Evolutionary conservation across 1,140 invertebrate species (phyloP), one percentile per base, ranked within the genome.

Genomic region (Chrysoperla carnea): DNA sequence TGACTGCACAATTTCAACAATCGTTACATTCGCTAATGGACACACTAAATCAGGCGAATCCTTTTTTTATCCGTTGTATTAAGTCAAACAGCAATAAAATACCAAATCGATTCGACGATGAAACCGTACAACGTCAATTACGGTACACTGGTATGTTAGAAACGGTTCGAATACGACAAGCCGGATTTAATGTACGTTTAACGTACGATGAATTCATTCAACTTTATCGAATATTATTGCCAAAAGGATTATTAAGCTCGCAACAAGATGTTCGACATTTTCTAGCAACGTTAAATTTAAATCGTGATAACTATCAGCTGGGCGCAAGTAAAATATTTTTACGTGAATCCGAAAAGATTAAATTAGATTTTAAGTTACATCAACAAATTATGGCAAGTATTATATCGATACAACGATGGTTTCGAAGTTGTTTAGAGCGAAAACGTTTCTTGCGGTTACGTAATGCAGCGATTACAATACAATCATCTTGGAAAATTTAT

Each of bases 41-140:
- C 51, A 92, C 90, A 0, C 60, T 97, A 8, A 91, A 91, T 58
- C 83, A 92, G 57, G 89, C 91, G 0, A 93, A 93, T 65, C 92
- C 92, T 2, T 96, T 92, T 64, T 97, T 97, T 59, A 93, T 97
- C 47, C 72, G 92, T 37, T 96, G 92, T 61, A 95, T 97, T 52
- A 97, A 97, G 60, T 92, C 88, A 27, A 96, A 96, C 61, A 74
- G 78, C 40, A 80, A 90, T 39, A 95, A 94, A 69, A 76, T 84
- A 46, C 75, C 92, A 1, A 92, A 92, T 59, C 74, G 78, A 46
- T 95, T 96, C 65, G 89, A 95, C 59, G 86, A 94, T 50, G 86
- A 90, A 44, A 85, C 91, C 1, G 90, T 96, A n/a, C 80, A 92
- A 51, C 68, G 89, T 37, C 67, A 86, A 46, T 60, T 79, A 28